phyloP scores from a whole-genome alignment of 2,113 vertebrate species.

The Cyanoliseus patagonus region DNA sequence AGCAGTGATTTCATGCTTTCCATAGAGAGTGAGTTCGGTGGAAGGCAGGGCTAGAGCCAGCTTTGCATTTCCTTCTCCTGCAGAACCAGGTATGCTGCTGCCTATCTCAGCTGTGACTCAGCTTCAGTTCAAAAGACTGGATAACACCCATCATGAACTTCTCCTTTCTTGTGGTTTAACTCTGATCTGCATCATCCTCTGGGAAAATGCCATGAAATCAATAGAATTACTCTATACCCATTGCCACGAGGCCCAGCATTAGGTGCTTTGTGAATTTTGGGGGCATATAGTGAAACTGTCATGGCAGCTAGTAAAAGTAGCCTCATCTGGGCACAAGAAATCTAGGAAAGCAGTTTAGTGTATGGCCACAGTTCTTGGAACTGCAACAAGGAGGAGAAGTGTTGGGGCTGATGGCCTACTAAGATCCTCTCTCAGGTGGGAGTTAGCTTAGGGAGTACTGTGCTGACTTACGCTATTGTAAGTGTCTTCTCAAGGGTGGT shows the following conservation, averaged over 20 bases:
- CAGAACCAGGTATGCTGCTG: neutral
- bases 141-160: neutral
- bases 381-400: neutral
- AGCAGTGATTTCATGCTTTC: neutral
- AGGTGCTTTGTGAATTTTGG: neutral
- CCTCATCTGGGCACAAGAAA: neutral
- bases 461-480: neutral
- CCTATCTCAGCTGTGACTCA: neutral
- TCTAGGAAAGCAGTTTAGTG: neutral
- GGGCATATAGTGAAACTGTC: neutral
- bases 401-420: neutral
- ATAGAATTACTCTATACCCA: neutral
- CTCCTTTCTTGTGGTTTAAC: neutral
- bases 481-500: neutral
- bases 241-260: neutral
- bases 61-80: neutral
- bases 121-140: neutral
- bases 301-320: neutral
- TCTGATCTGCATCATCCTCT: neutral
- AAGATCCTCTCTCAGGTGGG: too few species aligned
- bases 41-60: neutral
- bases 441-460: neutral
- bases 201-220: neutral
- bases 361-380: neutral
- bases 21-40: neutral